Percentiles rank a stretch among this genome's conserved stretches.
phyloP scores from a whole-genome alignment of 2,888 invertebrate species.

The Latheticus oryzae region DNA sequence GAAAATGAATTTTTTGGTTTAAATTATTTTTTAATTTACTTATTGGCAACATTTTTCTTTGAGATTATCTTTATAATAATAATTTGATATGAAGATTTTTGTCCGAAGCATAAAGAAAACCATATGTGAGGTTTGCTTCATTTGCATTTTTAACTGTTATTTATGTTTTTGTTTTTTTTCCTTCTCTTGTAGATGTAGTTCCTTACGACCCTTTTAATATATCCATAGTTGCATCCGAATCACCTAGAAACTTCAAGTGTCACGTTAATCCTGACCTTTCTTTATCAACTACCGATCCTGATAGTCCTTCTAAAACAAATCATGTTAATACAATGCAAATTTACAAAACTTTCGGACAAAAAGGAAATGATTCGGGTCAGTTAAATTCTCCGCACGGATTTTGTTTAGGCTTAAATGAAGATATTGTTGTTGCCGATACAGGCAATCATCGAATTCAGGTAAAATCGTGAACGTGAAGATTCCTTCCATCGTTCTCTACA shows the following conservation, averaged over 20 bases:
- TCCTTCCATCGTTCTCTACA: background rate
- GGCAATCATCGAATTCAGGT: constrained; percentile 96
- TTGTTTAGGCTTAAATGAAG: constrained; percentile 93
- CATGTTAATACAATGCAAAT: constrained; percentile 89
- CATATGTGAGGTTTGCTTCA: background rate
- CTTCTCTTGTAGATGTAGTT: constrained; percentile 43
- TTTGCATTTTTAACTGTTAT: background rate
- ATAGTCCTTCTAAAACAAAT: constrained; percentile 62
- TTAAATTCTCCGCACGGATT: constrained; percentile 98
- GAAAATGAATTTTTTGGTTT: too few relatives aligned
- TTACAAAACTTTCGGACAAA: constrained; percentile 91
- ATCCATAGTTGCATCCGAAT: constrained; percentile 8
- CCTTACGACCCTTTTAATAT: constrained; percentile 61
- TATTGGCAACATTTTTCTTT: too few relatives aligned
- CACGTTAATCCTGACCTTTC: constrained; percentile 64
- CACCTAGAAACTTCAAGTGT: constrained; percentile 12
- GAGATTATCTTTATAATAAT: too few relatives aligned
- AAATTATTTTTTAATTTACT: too few relatives aligned
- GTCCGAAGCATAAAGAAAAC: background rate
- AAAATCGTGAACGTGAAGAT: constrained; percentile 44
- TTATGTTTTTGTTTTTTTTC: constrained; percentile 4
- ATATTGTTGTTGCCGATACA: constrained; percentile 96
- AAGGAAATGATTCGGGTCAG: constrained; percentile 92
- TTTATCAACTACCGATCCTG: constrained; percentile 69
- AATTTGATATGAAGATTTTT: too few relatives aligned